Evolutionary conservation across 2,113 vertebrate genomes (phyloP).

Genomic region (Mustelus asterias): DNA sequence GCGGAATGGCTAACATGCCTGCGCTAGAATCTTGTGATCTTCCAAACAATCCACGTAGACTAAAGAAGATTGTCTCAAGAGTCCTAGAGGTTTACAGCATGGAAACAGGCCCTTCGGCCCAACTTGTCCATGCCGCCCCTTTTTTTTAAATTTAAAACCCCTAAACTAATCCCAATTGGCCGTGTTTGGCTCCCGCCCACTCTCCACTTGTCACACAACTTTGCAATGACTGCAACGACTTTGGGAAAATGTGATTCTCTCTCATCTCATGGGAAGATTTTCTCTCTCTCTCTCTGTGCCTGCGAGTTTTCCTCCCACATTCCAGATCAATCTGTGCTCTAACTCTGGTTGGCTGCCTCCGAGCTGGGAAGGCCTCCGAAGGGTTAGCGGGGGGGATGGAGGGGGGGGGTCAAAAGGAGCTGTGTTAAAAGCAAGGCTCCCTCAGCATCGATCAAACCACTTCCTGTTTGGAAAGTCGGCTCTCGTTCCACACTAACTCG

Average conservation of each 20-base stretch:
- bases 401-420: not conserved
- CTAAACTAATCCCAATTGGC: too few species aligned
- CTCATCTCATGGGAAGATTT: not conserved
- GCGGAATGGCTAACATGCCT: not conserved
- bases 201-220: not conserved
- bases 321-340: not conserved
- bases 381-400: too few species aligned
- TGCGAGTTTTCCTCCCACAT: not conserved
- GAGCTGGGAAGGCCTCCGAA: not conserved
- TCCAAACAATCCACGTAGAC: not conserved
- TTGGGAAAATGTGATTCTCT: not conserved
- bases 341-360: not conserved
- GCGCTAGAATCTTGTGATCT: not conserved
- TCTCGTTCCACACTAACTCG: not conserved
- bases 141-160: too few species aligned
- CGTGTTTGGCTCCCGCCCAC: not conserved
- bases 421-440: not conserved
- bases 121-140: too few species aligned
- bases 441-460: not conserved
- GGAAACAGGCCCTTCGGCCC: too few species aligned
- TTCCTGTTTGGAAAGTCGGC: not conserved
- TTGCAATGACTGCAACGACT: not conserved
- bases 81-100: too few species aligned
- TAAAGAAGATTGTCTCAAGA: not conserved
- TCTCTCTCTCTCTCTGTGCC: not conserved